A percentile compares a stretch with the other conserved stretches of the same genome.
phyloP scores from a whole-genome alignment of 2,888 invertebrate genomes.

The Philereme vetulata region DNA sequence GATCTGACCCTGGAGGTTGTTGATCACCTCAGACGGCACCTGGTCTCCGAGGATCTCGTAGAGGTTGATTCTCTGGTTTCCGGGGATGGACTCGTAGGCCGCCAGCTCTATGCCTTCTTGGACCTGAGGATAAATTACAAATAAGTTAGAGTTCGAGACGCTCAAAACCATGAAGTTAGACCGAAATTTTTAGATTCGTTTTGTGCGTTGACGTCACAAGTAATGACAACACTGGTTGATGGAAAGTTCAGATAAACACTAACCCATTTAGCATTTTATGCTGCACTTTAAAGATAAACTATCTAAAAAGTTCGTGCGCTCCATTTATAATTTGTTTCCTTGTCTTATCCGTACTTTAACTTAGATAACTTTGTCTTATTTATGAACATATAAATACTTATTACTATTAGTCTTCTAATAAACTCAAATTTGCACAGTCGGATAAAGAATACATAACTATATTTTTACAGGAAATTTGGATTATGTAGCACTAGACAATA shows the following conservation, averaged over 20 bases:
- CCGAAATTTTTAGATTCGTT: no score
- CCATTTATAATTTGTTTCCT: background rate
- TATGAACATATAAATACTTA: no score
- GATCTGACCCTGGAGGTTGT: constrained; percentile 93
- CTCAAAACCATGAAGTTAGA: no score
- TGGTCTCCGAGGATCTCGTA: constrained; percentile 93
- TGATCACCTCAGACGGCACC: constrained; percentile 93
- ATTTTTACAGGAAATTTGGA: no score
- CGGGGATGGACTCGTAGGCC: constrained; percentile 94
- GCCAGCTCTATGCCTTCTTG: constrained; percentile 94
- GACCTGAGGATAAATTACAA: constrained; percentile 73
- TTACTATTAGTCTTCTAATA: no score
- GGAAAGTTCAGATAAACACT: constrained; percentile 11
- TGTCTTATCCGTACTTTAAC: background rate
- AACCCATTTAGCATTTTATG: background rate
- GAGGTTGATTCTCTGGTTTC: constrained; percentile 92
- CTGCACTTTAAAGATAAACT: constrained; percentile 11
- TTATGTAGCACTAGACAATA: no score
- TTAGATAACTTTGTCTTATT: no score
- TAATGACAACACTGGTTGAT: constrained; percentile 2
- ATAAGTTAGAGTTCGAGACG: background rate
- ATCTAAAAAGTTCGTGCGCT: constrained; percentile 2
- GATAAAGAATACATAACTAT: no score
- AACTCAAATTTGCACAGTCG: no score
- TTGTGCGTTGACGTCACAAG: no score